phyloP scores from a whole-genome alignment of 2,888 invertebrate genomes.

The Mythimna ferrago region DNA sequence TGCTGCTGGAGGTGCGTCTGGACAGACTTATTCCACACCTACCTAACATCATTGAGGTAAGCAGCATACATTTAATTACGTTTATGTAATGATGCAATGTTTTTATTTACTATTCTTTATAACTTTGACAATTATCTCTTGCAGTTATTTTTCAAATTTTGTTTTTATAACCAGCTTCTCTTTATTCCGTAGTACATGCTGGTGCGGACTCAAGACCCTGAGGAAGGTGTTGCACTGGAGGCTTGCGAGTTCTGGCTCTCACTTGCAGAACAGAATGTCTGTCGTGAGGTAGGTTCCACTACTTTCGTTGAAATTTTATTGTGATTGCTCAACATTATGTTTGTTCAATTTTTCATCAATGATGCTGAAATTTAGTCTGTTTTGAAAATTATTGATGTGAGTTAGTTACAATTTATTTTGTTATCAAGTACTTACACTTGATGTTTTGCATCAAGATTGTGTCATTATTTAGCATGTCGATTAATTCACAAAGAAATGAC shows the following conservation, averaged over 20 bases:
- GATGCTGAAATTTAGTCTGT: not conserved
- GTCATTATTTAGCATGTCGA: not conserved
- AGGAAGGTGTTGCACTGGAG: constrained; percentile 98
- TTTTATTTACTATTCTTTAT: not conserved
- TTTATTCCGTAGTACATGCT: constrained; percentile 95
- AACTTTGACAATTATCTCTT: not conserved
- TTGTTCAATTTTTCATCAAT: not conserved
- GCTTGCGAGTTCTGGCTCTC: constrained; percentile 99
- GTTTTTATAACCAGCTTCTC: constrained; percentile 10
- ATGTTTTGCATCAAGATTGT: constrained; percentile 17
- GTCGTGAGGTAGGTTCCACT: constrained; percentile 92
- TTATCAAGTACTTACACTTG: not conserved
- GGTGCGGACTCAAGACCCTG: constrained; percentile 97
- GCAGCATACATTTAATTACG: not conserved
- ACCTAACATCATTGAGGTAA: constrained; percentile 98
- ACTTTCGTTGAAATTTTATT: not conserved
- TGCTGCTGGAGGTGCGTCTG: constrained; percentile 98
- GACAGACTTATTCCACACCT: constrained; percentile 98
- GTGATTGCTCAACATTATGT: not conserved
- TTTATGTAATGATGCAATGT: not conserved
- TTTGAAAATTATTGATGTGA: not conserved
- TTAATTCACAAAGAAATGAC: not conserved
- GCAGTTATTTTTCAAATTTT: not conserved
- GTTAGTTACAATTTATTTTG: not conserved
- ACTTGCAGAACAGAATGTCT: constrained; percentile 98